phyloP scores from a whole-genome alignment of 2,797 vertebrate species.

The Enteromius anoplus region DNA sequence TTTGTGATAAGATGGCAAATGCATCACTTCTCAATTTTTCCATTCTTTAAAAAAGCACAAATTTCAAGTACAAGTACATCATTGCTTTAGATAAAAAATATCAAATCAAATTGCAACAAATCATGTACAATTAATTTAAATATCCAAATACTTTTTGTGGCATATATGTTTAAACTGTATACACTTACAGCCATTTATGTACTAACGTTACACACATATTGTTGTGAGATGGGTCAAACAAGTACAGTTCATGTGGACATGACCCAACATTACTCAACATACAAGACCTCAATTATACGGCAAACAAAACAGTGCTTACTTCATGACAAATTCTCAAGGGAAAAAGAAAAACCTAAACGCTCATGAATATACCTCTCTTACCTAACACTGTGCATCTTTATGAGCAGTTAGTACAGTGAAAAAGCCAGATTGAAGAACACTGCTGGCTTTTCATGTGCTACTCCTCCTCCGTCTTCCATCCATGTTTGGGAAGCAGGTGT shows the following conservation, averaged over 20 bases:
- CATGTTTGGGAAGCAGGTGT: slow-evolving; percentile 65
- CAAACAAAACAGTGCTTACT: slow-evolving; percentile 59
- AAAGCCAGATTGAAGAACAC: slow-evolving; percentile 60
- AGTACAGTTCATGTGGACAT: neutral
- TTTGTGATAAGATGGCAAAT: neutral
- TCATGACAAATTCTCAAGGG: slow-evolving; percentile 32
- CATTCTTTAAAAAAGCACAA: neutral
- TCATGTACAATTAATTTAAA: neutral
- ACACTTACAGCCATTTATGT: neutral
- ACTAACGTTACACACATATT: neutral
- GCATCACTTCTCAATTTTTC: neutral
- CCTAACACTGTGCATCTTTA: slow-evolving; percentile 69
- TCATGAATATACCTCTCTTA: slow-evolving; percentile 68
- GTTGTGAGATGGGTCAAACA: neutral
- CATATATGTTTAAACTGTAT: neutral
- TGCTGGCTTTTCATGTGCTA: slow-evolving; percentile 49
- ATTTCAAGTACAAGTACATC: neutral
- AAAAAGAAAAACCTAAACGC: slow-evolving; percentile 56
- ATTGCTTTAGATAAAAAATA: neutral
- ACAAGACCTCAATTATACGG: neutral
- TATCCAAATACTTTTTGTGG: neutral
- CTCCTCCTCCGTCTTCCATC: neutral
- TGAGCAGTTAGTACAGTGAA: slow-evolving; percentile 51
- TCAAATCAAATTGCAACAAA: neutral
- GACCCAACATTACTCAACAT: neutral